A percentile compares a stretch with the other conserved stretches of the same genome.
Conservation (phyloP, 2,113 vertebrate species). For the Phalacrocorax pelagicus region DNA sequence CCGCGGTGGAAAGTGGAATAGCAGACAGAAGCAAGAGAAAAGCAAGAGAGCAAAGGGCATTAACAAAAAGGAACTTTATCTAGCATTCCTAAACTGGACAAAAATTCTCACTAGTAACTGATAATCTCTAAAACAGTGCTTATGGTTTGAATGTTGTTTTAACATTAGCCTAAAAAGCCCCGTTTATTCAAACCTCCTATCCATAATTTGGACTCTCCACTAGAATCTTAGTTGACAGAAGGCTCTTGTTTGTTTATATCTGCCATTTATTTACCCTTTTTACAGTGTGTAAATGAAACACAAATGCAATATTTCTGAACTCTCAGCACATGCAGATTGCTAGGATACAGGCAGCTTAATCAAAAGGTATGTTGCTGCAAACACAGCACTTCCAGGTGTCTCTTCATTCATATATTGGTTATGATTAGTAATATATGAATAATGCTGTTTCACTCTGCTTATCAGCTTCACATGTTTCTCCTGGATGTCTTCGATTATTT, state of each 20-base stretch:
- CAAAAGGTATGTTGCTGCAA: constrained; percentile 48
- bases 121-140: not conserved
- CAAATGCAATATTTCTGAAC: constrained; percentile 30
- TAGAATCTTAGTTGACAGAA: constrained; percentile 8
- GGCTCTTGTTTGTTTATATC: not conserved
- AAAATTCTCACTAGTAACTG: not conserved
- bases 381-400: not conserved
- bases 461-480: constrained; percentile 35
- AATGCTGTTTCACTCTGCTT: constrained; percentile 45
- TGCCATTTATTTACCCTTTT: constrained; percentile 29
- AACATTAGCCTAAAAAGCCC: not conserved
- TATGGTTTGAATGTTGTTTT: not conserved
- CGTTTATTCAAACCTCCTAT: not conserved
- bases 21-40: not conserved
- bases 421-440: constrained; percentile 49
- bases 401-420: constrained; percentile 33
- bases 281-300: constrained; percentile 11
- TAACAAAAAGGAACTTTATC: not conserved
- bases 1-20: not conserved
- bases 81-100: not conserved
- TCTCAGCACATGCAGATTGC: constrained; percentile 18
- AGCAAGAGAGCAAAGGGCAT: not conserved
- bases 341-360: constrained; percentile 43
- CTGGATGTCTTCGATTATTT: constrained; percentile 65
- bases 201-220: not conserved